These are phyloP conservation scores for Melolontha melolontha DNA, from an alignment of 2,888 invertebrate species.

Conservation along the genomic window DNA sequence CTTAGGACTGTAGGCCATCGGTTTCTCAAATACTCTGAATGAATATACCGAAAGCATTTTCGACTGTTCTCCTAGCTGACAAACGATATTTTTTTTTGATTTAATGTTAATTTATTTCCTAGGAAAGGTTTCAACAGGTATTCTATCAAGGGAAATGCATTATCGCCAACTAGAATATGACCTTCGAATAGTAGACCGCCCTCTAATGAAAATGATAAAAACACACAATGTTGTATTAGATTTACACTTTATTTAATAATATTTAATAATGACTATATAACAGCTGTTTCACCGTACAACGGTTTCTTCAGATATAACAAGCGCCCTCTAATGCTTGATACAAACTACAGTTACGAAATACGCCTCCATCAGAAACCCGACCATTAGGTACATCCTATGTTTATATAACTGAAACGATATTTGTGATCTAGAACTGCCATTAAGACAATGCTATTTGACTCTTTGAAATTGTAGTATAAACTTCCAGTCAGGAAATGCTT, in stretches of 20 bases:
- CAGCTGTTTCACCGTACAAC: too few species aligned
- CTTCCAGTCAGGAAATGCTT: constrained; percentile 49
- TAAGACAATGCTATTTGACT: constrained; percentile 50
- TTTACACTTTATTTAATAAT: too few species aligned
- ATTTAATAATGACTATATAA: too few species aligned
- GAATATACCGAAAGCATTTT: constrained; percentile 48
- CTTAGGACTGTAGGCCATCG: constrained; percentile 46
- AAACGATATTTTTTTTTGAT: constrained; percentile 30
- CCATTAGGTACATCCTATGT: constrained; percentile 53
- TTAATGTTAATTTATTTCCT: constrained; percentile 25
- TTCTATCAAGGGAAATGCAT: constrained; percentile 28
- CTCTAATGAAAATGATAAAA: too few species aligned
- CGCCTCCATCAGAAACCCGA: constrained; percentile 51
- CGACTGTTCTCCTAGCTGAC: constrained; percentile 35
- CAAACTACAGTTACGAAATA: constrained; percentile 49
- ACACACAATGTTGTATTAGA: too few species aligned
- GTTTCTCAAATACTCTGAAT: constrained; percentile 48
- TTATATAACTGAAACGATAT: constrained; percentile 53
- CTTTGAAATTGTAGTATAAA: constrained; percentile 54
- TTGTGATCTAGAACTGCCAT: constrained; percentile 54
- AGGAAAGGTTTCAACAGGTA: constrained; percentile 28
- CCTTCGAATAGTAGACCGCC: constrained; percentile 23
- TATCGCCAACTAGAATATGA: constrained; percentile 26
- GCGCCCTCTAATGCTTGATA: constrained; percentile 43
- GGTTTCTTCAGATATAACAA: too few species aligned